Conservation (phyloP, 2,113 vertebrate genomes). For the Oncorhynchus gorbuscha region DNA sequence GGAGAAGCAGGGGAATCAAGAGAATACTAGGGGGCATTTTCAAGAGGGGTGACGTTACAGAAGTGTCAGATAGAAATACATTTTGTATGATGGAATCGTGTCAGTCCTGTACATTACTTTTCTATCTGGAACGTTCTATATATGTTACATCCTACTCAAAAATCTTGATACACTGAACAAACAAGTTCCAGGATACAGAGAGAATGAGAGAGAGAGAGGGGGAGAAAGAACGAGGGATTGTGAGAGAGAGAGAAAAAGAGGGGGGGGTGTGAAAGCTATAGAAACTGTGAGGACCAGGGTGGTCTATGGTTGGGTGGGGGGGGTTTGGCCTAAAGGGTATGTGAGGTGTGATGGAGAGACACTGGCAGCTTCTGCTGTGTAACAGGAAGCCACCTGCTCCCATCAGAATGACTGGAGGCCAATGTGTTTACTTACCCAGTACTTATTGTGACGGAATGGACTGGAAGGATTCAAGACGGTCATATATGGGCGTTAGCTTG, state of each 20-base stretch:
- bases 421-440: conserved; percentile 56
- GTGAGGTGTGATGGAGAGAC: conserved; percentile 32
- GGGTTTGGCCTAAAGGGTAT: conserved; percentile 19
- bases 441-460: conserved; percentile 18
- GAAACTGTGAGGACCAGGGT: neutral
- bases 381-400: conserved; percentile 41
- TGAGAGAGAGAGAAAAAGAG: neutral
- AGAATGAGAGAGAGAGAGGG: neutral
- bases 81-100: conserved; percentile 24
- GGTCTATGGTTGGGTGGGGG: conserved; percentile 30
- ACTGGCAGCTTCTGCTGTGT: conserved; percentile 54
- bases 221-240: neutral
- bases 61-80: conserved; percentile 42
- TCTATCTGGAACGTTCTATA: conserved; percentile 12
- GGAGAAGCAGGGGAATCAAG: neutral
- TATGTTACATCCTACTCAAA: neutral
- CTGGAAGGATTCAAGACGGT: conserved; percentile 29
- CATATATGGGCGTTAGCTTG: conserved; percentile 24
- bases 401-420: conserved; percentile 38
- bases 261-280: neutral
- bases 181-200: neutral
- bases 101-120: conserved; percentile 42
- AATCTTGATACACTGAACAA: neutral
- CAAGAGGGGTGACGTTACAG: conserved; percentile 49
- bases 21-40: conserved; percentile 32